Conservation (phyloP, 2,797 vertebrate species). For the Cyprinodon diabolis region DNA sequence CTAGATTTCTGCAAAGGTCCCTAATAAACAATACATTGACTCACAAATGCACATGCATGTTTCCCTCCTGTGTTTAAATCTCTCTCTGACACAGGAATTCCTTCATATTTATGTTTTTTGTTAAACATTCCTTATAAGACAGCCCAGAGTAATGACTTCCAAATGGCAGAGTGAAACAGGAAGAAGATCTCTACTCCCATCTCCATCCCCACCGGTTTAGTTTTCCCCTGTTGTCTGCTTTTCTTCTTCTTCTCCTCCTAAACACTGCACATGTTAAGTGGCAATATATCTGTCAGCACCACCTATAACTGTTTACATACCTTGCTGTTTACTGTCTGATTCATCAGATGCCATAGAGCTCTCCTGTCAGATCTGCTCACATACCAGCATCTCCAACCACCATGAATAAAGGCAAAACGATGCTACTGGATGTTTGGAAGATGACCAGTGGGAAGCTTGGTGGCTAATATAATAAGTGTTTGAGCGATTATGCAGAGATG, state of each 20-base stretch:
- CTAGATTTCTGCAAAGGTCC: slow-evolving; percentile 1
- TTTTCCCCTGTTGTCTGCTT: not conserved
- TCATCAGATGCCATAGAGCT: slow-evolving; percentile 17
- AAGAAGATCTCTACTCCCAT: slow-evolving; percentile 1
- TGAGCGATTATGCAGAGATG: not conserved
- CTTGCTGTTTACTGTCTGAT: slow-evolving; percentile 2
- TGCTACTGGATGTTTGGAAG: not conserved
- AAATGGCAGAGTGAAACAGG: slow-evolving; percentile 41
- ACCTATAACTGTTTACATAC: slow-evolving; percentile 1
- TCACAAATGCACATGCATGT: slow-evolving; percentile 10
- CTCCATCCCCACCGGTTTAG: slow-evolving; percentile 19
- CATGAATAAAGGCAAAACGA: not conserved
- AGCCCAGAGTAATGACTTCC: slow-evolving; percentile 59
- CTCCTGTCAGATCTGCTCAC: slow-evolving; percentile 12
- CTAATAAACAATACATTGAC: not conserved
- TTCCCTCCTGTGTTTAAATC: slow-evolving; percentile 43
- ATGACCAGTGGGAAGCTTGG: not conserved
- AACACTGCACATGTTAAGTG: slow-evolving; percentile 21
- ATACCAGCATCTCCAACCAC: slow-evolving; percentile 15
- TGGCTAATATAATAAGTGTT: no score
- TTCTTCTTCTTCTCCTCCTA: slow-evolving; percentile 1
- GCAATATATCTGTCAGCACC: slow-evolving; percentile 14
- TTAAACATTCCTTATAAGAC: slow-evolving; percentile 56
- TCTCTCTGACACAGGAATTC: slow-evolving; percentile 44
- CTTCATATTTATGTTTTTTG: slow-evolving; percentile 44